Conservation (phyloP, 1,140 invertebrate genomes). For the Episyrphus balteatus region DNA sequence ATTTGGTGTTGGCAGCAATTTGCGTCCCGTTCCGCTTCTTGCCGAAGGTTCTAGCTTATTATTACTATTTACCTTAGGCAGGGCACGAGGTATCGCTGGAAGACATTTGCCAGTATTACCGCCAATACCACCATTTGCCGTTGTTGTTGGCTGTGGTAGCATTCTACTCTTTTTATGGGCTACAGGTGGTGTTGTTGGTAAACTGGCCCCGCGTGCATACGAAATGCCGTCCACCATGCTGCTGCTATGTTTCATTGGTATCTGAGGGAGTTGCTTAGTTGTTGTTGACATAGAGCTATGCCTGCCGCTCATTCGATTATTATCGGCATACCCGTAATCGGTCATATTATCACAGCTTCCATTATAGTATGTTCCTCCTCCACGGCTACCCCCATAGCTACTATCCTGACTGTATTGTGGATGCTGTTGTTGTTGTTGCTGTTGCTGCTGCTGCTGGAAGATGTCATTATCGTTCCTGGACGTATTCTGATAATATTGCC, state of each 20-base stretch:
- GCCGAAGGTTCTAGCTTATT: no score
- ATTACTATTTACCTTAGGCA: no score
- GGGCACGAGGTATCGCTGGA: conserved; percentile 30
- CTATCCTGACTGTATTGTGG: conserved; percentile 12
- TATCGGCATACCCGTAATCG: conserved; percentile 7
- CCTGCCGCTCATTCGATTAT: conserved; percentile 54
- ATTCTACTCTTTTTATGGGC: conserved; percentile 23
- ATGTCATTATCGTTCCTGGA: conserved; percentile 3
- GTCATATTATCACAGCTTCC: background rate
- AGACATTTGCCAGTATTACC: conserved; percentile 20
- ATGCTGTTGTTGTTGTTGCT: background rate
- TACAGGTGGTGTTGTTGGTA: conserved; percentile 23
- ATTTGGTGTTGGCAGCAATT: conserved; percentile 5
- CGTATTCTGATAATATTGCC: background rate
- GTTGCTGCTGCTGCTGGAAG: background rate
- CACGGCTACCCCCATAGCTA: background rate
- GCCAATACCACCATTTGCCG: conserved; percentile 23
- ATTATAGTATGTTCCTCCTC: background rate
- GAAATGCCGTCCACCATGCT: conserved; percentile 20
- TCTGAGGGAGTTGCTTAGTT: conserved; percentile 14
- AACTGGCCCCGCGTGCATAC: conserved; percentile 9
- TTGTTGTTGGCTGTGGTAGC: conserved; percentile 22
- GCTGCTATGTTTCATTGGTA: conserved; percentile 13
- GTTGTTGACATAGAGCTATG: conserved; percentile 5
- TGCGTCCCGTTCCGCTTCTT: no score